Percentiles rank a stretch among this genome's conserved stretches.
These are phyloP conservation scores for Sebastes umbrosus DNA, from an alignment of 2,797 vertebrate species.

Conservation along the genomic window DNA sequence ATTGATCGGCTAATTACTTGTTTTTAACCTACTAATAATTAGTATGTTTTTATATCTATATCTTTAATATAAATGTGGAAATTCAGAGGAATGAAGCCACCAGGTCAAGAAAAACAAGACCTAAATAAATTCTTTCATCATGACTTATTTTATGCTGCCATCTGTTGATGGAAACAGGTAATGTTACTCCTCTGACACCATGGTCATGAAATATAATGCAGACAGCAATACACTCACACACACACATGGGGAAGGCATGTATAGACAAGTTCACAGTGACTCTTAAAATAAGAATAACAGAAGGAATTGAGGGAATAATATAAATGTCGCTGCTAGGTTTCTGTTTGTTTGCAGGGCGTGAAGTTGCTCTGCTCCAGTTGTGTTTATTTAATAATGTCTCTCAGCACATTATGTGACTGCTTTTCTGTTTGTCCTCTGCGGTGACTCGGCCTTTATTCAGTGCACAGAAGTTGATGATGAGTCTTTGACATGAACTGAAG, in stretches of 20 bases:
- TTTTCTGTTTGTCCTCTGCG: background rate
- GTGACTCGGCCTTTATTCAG: background rate
- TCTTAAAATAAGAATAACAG: constrained; percentile 1
- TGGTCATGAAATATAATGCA: constrained; percentile 29
- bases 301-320: background rate
- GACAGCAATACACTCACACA: constrained; percentile 14
- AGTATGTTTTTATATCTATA: too few species aligned
- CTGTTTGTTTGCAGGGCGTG: background rate
- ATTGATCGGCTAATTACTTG: background rate
- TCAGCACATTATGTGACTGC: background rate
- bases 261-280: background rate
- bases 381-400: background rate
- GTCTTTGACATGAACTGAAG: background rate
- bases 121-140: constrained; percentile 35
- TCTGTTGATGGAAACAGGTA: constrained; percentile 66
- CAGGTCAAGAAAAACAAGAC: constrained; percentile 72
- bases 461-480: background rate
- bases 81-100: constrained; percentile 51
- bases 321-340: background rate
- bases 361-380: background rate
- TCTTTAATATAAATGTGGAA: background rate
- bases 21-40: background rate
- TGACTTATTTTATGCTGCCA: constrained; percentile 69
- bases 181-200: constrained; percentile 25
- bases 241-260: background rate